Conservation (phyloP, 92 coral and sea anemone species). For the Palythoa caribaeorum region DNA sequence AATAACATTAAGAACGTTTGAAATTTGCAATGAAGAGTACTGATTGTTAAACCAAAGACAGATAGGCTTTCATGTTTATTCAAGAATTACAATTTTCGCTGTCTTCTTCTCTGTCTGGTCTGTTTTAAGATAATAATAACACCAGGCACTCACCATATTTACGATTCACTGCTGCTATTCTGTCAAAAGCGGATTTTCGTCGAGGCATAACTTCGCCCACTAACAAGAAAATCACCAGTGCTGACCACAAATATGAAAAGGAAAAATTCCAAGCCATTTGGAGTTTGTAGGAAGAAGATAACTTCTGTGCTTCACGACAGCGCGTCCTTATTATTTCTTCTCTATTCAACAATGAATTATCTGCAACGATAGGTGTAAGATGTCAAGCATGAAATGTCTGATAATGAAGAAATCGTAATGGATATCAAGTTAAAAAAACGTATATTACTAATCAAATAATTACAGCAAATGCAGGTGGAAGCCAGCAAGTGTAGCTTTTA, state of each 20-base stretch:
- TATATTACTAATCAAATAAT: background rate
- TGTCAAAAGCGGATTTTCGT: conserved; percentile 69
- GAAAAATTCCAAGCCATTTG: conserved; percentile 34
- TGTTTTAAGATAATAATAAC: conserved; percentile 3
- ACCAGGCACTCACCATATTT: conserved; percentile 65
- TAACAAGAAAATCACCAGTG: conserved; percentile 1
- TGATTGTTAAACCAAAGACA: background rate
- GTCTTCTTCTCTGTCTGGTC: background rate
- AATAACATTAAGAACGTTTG: background rate
- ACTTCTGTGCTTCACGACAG: conserved; percentile 12
- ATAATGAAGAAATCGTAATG: conserved; percentile 12
- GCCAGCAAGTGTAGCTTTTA: background rate
- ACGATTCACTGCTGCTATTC: conserved; percentile 66
- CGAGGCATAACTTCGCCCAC: conserved; percentile 26
- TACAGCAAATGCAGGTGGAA: conserved; percentile 2
- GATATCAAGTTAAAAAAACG: conserved; percentile 34
- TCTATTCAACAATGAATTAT: conserved; percentile 41
- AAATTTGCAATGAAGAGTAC: background rate
- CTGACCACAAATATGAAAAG: background rate
- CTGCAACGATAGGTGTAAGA: conserved; percentile 41
- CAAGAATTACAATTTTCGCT: background rate
- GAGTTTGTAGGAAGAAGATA: background rate
- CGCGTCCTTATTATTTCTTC: background rate
- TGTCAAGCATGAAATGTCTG: conserved; percentile 38
- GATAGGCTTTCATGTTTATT: background rate